These are phyloP conservation scores for Atta cephalotes DNA, from an alignment of 1,140 invertebrate genomes.

Conservation along the genomic window DNA sequence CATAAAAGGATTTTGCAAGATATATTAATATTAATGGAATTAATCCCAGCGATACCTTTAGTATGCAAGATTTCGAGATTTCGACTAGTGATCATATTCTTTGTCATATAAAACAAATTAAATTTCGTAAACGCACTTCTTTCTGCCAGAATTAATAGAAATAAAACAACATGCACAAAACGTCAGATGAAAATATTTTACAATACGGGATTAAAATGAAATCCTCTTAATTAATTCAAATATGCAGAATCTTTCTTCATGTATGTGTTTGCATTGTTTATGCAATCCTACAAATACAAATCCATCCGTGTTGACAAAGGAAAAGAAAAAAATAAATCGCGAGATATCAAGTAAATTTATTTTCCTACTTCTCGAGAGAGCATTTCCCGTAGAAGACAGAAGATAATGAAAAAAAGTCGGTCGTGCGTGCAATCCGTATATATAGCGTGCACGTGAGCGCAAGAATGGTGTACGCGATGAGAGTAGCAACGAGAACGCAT, in stretches of 20 bases:
- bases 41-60: neutral
- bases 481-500: neutral
- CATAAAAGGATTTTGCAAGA: neutral
- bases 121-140: slow-evolving; percentile 35
- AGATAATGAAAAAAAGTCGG: slow-evolving; percentile 34
- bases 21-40: slow-evolving; percentile 42
- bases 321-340: neutral
- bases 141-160: slow-evolving; percentile 41
- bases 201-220: slow-evolving; percentile 34
- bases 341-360: slow-evolving; percentile 41
- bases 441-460: slow-evolving; percentile 13
- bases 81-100: neutral
- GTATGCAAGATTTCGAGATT: slow-evolving; percentile 15
- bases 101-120: slow-evolving; percentile 44
- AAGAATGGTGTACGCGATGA: neutral
- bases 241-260: slow-evolving; percentile 19
- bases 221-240: slow-evolving; percentile 56
- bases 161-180: neutral
- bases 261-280: slow-evolving; percentile 24
- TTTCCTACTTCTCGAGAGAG: slow-evolving; percentile 9
- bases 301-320: neutral
- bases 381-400: neutral
- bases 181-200: slow-evolving; percentile 36
- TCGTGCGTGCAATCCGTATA: slow-evolving; percentile 29
- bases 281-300: neutral